Percentiles rank a stretch among this genome's conserved stretches.
These are phyloP conservation scores for Metellina segmentata DNA, from an alignment of 2,888 invertebrate genomes.

Conservation along the genomic window DNA sequence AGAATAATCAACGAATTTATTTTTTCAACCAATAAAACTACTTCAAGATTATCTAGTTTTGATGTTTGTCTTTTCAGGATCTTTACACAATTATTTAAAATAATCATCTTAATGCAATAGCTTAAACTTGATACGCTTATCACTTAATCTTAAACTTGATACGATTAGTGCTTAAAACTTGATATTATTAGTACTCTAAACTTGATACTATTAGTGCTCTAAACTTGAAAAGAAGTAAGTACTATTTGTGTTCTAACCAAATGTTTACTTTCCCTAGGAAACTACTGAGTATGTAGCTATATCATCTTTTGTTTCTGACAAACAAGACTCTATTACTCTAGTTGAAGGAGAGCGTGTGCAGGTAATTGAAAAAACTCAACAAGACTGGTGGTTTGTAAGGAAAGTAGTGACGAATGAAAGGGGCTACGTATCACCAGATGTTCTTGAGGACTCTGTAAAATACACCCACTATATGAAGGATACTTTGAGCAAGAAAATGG, in stretches of 20 bases:
- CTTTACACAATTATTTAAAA: too few species aligned
- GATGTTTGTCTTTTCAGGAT: too few species aligned
- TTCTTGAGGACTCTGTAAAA: constrained; percentile 90
- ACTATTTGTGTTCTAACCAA: too few species aligned
- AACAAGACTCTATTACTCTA: constrained; percentile 91
- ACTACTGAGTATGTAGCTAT: constrained; percentile 88
- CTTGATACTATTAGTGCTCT: not conserved
- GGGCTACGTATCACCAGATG: constrained; percentile 95
- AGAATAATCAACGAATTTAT: too few species aligned
- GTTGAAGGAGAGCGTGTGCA: constrained; percentile 95
- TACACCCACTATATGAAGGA: constrained; percentile 92
- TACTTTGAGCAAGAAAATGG: constrained; percentile 94
- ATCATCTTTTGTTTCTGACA: constrained; percentile 90
- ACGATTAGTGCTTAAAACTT: too few species aligned
- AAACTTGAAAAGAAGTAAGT: too few species aligned
- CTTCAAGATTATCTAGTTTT: too few species aligned
- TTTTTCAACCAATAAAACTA: too few species aligned
- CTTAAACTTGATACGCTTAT: too few species aligned
- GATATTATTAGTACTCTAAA: too few species aligned
- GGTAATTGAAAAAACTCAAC: constrained; percentile 90
- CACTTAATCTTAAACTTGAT: too few species aligned
- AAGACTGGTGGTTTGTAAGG: constrained; percentile 95
- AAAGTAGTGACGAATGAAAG: constrained; percentile 94
- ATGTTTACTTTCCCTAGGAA: constrained; percentile 81
- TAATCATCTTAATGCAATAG: too few species aligned